Conservation (phyloP, 2,888 invertebrate genomes). For the Ethmia dodecea region DNA sequence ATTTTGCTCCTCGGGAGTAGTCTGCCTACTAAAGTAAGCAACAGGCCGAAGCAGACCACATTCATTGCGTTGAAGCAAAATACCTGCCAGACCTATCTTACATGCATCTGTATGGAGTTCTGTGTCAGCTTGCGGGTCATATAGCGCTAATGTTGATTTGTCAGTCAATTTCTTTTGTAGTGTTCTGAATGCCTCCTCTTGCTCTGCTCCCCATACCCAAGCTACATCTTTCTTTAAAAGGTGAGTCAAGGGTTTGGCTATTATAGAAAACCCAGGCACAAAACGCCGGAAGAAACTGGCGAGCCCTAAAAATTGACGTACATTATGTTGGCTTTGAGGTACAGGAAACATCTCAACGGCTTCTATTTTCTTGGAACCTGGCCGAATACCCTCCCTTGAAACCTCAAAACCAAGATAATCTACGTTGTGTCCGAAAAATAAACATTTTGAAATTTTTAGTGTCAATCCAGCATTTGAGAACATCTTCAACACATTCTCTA, state of each 20-base stretch:
- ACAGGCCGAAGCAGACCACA: slow-evolving; percentile 19
- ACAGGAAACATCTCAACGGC: slow-evolving; percentile 12
- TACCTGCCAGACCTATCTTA: slow-evolving; percentile 27
- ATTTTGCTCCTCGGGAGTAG: slow-evolving; percentile 27
- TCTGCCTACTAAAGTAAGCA: slow-evolving; percentile 28
- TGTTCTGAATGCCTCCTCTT: slow-evolving; percentile 15
- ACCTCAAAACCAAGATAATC: slow-evolving; percentile 15
- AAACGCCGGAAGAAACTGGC: slow-evolving; percentile 15
- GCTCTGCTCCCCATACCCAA: slow-evolving; percentile 19
- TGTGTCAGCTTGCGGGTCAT: slow-evolving; percentile 14
- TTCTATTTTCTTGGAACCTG: slow-evolving; percentile 11
- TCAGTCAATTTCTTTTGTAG: slow-evolving; percentile 19
- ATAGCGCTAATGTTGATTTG: slow-evolving; percentile 14
- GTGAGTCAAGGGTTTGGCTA: slow-evolving; percentile 12
- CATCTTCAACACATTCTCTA: not conserved
- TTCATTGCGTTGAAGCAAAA: slow-evolving; percentile 25
- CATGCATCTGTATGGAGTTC: slow-evolving; percentile 37
- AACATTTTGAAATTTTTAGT: slow-evolving; percentile 9
- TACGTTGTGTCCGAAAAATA: slow-evolving; percentile 14
- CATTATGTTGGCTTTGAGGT: slow-evolving; percentile 10
- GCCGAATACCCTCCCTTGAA: slow-evolving; percentile 12
- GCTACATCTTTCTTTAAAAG: slow-evolving; percentile 11
- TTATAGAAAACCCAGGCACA: slow-evolving; percentile 9
- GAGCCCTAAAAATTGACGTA: slow-evolving; percentile 16
- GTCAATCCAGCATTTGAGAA: slow-evolving; percentile 6